phyloP scores from a whole-genome alignment of 2,113 vertebrate genomes.

The Rhinopomastus cyanomelas region DNA sequence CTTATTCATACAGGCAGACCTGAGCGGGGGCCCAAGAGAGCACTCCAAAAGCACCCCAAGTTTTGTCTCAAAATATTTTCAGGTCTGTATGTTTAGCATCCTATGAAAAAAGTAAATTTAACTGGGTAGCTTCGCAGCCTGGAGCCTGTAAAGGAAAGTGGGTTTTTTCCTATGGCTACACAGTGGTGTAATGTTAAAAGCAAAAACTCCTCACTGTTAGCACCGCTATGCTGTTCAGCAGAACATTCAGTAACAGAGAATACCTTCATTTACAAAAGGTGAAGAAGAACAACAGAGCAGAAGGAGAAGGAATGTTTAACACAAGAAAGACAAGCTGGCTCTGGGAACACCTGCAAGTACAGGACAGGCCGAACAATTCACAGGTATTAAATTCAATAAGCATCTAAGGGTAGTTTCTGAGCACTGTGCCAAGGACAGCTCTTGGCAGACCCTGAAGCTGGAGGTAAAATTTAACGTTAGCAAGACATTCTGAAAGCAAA shows the following conservation, averaged over 20 bases:
- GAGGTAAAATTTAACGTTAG: neutral
- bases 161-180: neutral
- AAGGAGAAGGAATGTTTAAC: neutral
- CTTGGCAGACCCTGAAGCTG: neutral
- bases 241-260: neutral
- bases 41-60: neutral
- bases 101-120: neutral
- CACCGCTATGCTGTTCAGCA: neutral
- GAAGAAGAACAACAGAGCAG: neutral
- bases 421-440: neutral
- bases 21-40: neutral
- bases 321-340: neutral
- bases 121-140: neutral
- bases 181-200: neutral
- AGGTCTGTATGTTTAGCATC: neutral
- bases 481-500: neutral
- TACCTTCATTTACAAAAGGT: neutral
- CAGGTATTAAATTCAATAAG: neutral
- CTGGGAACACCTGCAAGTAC: neutral
- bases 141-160: neutral
- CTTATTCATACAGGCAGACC: neutral
- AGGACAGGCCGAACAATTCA: neutral
- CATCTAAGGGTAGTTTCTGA: neutral
- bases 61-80: neutral
- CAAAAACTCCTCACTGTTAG: neutral